These are phyloP conservation scores for Nomada ruficornis DNA, from an alignment of 2,888 invertebrate species.

Conservation along the genomic window DNA sequence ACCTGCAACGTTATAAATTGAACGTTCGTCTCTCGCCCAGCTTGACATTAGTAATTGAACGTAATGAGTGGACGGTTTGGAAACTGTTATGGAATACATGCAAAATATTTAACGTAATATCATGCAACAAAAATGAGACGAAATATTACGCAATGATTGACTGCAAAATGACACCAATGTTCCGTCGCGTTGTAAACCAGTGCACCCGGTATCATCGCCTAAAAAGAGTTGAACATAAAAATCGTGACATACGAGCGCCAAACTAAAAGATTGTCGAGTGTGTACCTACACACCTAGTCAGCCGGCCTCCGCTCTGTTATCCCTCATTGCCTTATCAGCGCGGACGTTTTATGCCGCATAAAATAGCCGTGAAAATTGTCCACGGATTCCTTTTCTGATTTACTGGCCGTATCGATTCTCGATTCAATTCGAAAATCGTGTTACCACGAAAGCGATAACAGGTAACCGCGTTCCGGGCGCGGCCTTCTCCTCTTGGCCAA, in stretches of 20 bases:
- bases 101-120: too few relatives aligned
- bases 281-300: conserved; percentile 16
- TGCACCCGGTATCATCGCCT: too few relatives aligned
- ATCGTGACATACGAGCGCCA: background rate
- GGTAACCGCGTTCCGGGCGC: conserved; percentile 40
- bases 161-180: too few relatives aligned
- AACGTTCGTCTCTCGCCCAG: too few relatives aligned
- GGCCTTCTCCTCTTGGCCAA: conserved; percentile 32
- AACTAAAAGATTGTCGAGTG: background rate
- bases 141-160: too few relatives aligned
- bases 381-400: conserved; percentile 58
- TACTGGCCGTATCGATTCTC: conserved; percentile 58
- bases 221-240: background rate
- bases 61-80: too few relatives aligned
- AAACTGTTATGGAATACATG: too few relatives aligned
- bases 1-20: too few relatives aligned
- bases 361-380: conserved; percentile 62
- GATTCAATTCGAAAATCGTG: conserved; percentile 62
- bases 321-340: conserved; percentile 52
- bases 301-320: conserved; percentile 28
- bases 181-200: too few relatives aligned
- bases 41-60: too few relatives aligned
- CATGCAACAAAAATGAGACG: too few relatives aligned
- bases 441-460: conserved; percentile 54
- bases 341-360: conserved; percentile 49